Evolutionary conservation across 92 coral and sea anemone species (phyloP).

Genomic region (Heliopora coerulea): DNA sequence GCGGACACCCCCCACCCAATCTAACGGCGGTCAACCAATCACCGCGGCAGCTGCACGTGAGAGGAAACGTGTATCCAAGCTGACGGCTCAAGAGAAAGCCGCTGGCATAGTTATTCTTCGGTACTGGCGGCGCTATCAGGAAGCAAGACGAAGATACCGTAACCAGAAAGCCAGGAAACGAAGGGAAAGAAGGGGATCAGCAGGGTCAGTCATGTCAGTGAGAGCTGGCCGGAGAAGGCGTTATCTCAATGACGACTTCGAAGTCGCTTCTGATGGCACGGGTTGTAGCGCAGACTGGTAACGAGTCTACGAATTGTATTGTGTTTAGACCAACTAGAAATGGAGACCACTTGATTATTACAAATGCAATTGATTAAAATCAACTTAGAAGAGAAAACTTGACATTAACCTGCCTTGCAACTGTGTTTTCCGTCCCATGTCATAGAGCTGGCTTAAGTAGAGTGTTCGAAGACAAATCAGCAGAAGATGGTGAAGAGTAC

Average conservation of each 20-base stretch:
- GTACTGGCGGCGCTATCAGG: slow-evolving; percentile 24
- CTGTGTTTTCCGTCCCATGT: no score
- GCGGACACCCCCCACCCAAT: slow-evolving; percentile 23
- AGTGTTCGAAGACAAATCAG: no score
- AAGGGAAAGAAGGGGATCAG: slow-evolving; percentile 4
- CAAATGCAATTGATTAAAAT: no score
- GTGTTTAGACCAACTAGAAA: no score
- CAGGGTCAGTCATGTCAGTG: slow-evolving; percentile 15
- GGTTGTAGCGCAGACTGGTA: neutral
- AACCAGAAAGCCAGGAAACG: neutral
- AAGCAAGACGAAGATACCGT: neutral
- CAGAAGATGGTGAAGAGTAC: no score
- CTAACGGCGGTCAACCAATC: slow-evolving; percentile 38
- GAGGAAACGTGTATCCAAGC: neutral
- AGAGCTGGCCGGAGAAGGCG: slow-evolving; percentile 9
- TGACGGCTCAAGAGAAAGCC: slow-evolving; percentile 28
- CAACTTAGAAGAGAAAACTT: no score
- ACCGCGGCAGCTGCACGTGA: slow-evolving; percentile 25
- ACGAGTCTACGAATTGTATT: no score
- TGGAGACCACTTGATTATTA: no score
- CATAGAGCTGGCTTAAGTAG: no score
- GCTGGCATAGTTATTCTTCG: slow-evolving; percentile 30
- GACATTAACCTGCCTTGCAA: no score
- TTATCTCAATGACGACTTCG: neutral
- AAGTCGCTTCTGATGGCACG: slow-evolving; percentile 1